These are phyloP conservation scores for Setophaga coronata DNA, from an alignment of 2,113 vertebrate genomes.

Conservation along the genomic window DNA sequence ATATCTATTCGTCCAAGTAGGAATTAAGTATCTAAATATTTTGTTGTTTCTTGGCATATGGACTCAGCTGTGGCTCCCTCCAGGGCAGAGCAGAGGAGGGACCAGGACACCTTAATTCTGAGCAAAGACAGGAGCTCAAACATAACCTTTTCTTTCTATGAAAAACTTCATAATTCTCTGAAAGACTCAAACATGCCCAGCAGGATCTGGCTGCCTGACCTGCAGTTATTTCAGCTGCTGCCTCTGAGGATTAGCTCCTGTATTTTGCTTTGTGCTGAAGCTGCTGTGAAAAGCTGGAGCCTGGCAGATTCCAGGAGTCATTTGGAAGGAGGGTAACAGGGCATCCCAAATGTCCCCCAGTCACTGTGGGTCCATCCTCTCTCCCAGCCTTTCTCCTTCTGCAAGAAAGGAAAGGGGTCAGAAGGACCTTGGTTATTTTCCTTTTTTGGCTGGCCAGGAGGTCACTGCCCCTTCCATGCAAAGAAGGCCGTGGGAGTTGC, in stretches of 20 bases:
- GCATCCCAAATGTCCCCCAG: background rate
- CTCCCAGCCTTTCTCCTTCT: background rate
- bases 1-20: background rate
- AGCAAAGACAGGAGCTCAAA: background rate
- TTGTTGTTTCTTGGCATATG: background rate
- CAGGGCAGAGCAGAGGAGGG: background rate
- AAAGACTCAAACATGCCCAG: background rate
- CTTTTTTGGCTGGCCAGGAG: background rate
- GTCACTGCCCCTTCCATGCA: background rate
- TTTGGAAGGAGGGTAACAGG: background rate
- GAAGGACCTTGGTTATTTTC: background rate
- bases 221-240: conserved; percentile 1
- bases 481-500: conserved; percentile 1
- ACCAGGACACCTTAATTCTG: background rate
- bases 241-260: background rate
- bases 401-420: background rate
- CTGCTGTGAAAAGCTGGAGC: conserved; percentile 16
- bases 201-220: background rate
- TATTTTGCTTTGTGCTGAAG: background rate
- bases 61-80: background rate
- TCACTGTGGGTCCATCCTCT: background rate
- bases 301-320: background rate
- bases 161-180: background rate
- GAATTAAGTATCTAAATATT: background rate
- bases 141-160: background rate